Evolutionary conservation across 2,113 vertebrate genomes (phyloP), one percentile per base, ranked within the genome.

Genomic region (Alectura lathami): DNA sequence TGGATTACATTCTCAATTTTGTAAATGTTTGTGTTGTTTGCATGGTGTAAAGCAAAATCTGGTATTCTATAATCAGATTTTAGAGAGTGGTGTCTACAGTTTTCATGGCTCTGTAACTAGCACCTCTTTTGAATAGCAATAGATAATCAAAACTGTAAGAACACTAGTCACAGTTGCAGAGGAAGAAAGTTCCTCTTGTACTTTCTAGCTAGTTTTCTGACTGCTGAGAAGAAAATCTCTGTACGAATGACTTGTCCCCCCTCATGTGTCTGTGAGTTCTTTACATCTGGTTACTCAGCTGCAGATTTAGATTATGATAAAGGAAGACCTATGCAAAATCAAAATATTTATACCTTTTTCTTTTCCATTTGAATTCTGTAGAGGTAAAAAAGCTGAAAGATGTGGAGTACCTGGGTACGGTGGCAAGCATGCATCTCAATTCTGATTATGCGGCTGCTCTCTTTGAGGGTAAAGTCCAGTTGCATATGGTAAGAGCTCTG

Each of bases 381-480:
- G 99, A 97, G 96, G 98, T 98, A 60, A 98, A 97, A 91, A 98
- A 98, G 94, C 96, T 99, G 64, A 99, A 99, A 97, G 99, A 99
- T 92, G 96, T 98, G 10, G 99, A 99, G 54, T 99, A 99, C 96
- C 96, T 99, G 85, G 99, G 99, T 34, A 99, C 99, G 5, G 98
- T 99, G 56, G 98, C 98, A 93, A 99, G 98, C 85, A 98, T 99
- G 97, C 98, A 97, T 88, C 98, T 99, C n/a, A 99, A 99, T 97
- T 97, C 98, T 0, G 99, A 99, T 83, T 99, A 99, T 42, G 99
- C 99, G 2, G 98, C 99, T 74, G 99, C 98, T 9, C 98, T 99
- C 63, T 99, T 99, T 97, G 99, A 99, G 97, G 99, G 99, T 70
- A 99, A 99, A 98, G 98, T 99, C 59, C 99, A 99, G 92, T 98